These are phyloP conservation scores for Eulemur rubriventer DNA, from an alignment of 2,797 vertebrate species.

Conservation along the genomic window DNA sequence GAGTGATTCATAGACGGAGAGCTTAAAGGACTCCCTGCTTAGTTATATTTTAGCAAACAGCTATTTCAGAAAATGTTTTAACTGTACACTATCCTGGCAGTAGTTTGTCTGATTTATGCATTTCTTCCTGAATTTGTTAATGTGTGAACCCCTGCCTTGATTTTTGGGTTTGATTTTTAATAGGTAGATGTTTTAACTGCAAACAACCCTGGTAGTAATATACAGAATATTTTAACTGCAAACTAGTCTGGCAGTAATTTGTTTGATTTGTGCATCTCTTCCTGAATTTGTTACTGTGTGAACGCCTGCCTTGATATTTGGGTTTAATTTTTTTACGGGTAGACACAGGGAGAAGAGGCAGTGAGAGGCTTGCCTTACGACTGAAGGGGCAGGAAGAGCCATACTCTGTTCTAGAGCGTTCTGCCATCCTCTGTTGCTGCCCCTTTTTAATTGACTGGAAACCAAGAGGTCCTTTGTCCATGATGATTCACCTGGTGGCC, in stretches of 20 bases:
- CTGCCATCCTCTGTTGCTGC: not conserved
- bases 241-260: not conserved
- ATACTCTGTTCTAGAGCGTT: fast-evolving
- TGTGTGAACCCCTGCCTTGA: not conserved
- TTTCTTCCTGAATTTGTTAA: not conserved
- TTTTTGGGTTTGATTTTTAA: not conserved
- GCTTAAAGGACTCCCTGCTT: not conserved
- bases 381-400: not conserved
- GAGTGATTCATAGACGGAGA: not conserved
- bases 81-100: not conserved
- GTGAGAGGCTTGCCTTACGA: not conserved
- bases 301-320: not conserved
- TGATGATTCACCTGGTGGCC: not conserved
- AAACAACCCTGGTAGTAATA: no score
- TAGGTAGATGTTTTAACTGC: no score
- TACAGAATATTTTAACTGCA: not conserved
- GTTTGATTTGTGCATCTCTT: not conserved
- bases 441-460: not conserved
- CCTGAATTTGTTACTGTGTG: not conserved
- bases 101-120: not conserved
- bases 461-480: not conserved
- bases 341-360: not conserved
- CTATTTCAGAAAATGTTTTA: not conserved
- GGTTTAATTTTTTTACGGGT: not conserved
- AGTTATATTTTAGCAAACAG: not conserved